Base-by-base conservation (phyloP, 2,797 vertebrate genomes). In the Florisuga fusca region DNA sequence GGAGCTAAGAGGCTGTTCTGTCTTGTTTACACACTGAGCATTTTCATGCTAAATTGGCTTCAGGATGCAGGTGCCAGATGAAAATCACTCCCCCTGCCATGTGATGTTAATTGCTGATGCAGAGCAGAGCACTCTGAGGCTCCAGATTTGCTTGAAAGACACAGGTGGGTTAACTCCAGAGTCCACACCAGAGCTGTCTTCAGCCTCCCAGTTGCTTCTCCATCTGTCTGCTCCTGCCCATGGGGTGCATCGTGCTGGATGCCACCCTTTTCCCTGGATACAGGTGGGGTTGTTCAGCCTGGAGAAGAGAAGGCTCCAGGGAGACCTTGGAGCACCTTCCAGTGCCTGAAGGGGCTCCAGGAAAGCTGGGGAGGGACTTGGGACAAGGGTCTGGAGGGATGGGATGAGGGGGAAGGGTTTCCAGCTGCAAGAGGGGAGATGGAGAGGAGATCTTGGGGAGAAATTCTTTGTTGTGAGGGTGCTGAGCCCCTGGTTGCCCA, bases 41-140 rank as follows among this genome's bases (percentile, higher is more conserved):
- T 93, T 93, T 83, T 38, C 92, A 41, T 21, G 84, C 86, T 79
- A 23, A 69, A 55, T 26, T 10, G 84, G 84, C 81, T 92, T 59
- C 41, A 84, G 81, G 89, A 71, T 92, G 95, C 84, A 76, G 92
- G 94, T 95, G 92, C 92, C 92, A 59, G 87, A 84, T 41, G 77
- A 76, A 87, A 87, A 51, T 31, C 94, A 15, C 81, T 74, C 29
- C 9, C 77, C 29, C 9, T 26, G 77, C 67, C 71, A 61, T 31
- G 57, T 67, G 92, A 62, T n/a, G 76, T 73, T 81, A 55, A 19
- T 62, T 87, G 74, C 74, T 76, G 61, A 31, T 3, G 4, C 59
- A 23, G 75, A 73, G 71, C 10, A 89, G 66, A 84, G 38, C 41
- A 45, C 17, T 6, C 80, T 48, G 81, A n/a, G 43, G 86, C 23